Evolutionary conservation across 2,113 vertebrate species (phyloP).

Genomic region (Cebus imitator): DNA sequence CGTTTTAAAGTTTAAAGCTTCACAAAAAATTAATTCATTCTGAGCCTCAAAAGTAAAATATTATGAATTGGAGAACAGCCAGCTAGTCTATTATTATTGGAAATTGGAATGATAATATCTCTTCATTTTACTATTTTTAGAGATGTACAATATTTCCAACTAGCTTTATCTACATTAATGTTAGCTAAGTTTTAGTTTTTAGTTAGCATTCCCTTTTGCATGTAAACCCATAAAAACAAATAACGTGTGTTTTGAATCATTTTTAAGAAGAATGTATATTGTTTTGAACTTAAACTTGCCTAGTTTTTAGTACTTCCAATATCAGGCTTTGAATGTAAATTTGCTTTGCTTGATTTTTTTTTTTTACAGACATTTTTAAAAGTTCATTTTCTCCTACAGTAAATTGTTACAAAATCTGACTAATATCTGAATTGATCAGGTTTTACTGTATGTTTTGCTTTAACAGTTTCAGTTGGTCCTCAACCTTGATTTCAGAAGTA

Average conservation of each 20-base stretch:
- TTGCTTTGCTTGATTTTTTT: neutral
- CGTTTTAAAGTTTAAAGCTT: conserved; percentile 67
- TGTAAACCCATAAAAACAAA: conserved; percentile 1
- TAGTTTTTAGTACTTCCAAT: neutral
- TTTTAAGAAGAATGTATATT: neutral
- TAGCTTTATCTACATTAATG: neutral
- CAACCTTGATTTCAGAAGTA: neutral
- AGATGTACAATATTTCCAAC: neutral
- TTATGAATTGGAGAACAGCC: conserved; percentile 38
- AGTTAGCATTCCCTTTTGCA: neutral
- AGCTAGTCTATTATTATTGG: conserved; percentile 47
- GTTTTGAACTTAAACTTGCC: neutral
- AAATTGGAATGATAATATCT: conserved; percentile 35
- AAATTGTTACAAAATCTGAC: neutral
- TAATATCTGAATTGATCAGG: neutral
- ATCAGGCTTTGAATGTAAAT: neutral
- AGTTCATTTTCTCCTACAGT: neutral
- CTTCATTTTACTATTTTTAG: conserved; percentile 51
- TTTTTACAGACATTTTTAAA: neutral
- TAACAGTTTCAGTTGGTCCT: neutral
- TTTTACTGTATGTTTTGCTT: neutral
- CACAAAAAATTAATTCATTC: conserved; percentile 68
- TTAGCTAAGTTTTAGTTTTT: conserved; percentile 13
- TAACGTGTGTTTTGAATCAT: neutral
- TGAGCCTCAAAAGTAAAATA: conserved; percentile 57